Conservation (phyloP, 2,113 vertebrate species). For the Siphamia tubifer region DNA sequence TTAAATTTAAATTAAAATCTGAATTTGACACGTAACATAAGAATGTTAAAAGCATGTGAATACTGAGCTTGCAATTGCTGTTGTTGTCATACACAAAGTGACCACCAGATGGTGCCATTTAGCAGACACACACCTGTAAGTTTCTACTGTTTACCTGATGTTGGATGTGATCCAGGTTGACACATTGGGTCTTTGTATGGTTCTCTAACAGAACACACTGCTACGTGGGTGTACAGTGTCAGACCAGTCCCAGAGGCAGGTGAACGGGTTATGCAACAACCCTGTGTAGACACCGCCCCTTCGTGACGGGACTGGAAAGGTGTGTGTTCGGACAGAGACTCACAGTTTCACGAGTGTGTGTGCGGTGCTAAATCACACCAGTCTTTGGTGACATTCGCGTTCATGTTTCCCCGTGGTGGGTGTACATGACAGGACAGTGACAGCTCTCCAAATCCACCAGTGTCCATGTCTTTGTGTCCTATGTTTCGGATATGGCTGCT, state of each 20-base stretch:
- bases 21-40: too few relatives aligned
- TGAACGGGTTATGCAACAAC: conserved; percentile 35
- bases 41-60: too few relatives aligned
- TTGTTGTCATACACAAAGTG: too few relatives aligned
- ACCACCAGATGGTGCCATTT: neutral
- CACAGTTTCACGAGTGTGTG: neutral
- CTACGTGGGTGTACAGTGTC: too few relatives aligned
- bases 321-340: conserved; percentile 20
- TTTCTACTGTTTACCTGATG: too few relatives aligned
- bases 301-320: neutral
- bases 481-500: conserved; percentile 64
- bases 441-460: neutral
- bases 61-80: too few relatives aligned
- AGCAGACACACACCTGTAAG: too few relatives aligned
- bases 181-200: neutral
- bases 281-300: conserved; percentile 19
- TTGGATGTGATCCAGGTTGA: too few relatives aligned
- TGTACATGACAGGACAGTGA: neutral
- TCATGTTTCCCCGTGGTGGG: neutral
- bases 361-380: fast-evolving
- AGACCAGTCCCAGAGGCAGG: neutral
- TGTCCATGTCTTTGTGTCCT: neutral
- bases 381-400: neutral
- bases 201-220: neutral
- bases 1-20: too few relatives aligned